Evolutionary conservation across 2,113 vertebrate genomes (phyloP).

Genomic region (Eubucco bourcierii): DNA sequence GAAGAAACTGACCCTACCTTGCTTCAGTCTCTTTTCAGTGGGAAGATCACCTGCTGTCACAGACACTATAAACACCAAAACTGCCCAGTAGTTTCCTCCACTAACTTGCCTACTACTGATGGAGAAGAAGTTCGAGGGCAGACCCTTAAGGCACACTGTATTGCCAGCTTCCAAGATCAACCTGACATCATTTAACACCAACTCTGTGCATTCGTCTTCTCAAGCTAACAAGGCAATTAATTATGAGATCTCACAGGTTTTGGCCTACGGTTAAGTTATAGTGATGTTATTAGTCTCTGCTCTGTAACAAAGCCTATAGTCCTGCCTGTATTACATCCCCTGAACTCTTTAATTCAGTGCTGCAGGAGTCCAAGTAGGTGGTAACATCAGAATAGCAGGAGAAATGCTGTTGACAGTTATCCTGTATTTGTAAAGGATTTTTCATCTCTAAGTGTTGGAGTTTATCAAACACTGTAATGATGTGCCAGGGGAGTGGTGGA

Average conservation of each 20-base stretch:
- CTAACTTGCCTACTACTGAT: neutral
- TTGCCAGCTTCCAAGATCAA: neutral
- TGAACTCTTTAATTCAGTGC: conserved; percentile 13
- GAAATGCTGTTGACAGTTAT: neutral
- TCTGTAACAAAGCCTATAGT: conserved; percentile 12
- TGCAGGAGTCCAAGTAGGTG: neutral
- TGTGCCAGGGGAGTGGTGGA: too few species aligned
- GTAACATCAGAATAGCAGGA: neutral
- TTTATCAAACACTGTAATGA: neutral
- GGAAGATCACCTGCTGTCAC: neutral
- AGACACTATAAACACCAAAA: neutral
- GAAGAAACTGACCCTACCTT: too few species aligned
- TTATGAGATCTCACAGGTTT: conserved; percentile 51
- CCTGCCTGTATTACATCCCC: conserved; percentile 8
- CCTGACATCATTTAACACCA: conserved; percentile 30
- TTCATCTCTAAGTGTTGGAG: neutral
- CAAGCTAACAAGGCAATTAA: conserved; percentile 63
- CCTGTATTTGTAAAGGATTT: neutral
- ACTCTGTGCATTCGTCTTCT: neutral
- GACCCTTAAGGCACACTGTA: neutral
- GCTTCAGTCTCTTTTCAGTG: too few species aligned
- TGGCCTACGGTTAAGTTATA: conserved; percentile 57
- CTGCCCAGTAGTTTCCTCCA: neutral
- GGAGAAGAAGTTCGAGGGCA: neutral
- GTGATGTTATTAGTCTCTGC: conserved; percentile 47